phyloP scores from a whole-genome alignment of 2,113 vertebrate species.

The Loxodonta africana region DNA sequence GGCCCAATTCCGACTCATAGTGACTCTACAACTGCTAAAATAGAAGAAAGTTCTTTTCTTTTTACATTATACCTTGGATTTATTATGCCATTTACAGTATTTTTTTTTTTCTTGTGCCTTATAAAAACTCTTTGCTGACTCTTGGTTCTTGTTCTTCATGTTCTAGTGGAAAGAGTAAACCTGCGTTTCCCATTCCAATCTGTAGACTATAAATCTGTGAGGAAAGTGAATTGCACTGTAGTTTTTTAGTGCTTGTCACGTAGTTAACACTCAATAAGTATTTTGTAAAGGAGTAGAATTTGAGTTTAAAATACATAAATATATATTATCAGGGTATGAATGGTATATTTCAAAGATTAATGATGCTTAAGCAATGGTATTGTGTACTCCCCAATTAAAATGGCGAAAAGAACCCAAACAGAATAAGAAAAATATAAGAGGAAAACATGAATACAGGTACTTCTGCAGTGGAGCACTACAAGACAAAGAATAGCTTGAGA shows the following conservation, averaged over 20 bases:
- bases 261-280: neutral
- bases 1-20: no score
- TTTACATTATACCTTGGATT: neutral
- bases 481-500: neutral
- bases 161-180: neutral
- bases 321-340: neutral
- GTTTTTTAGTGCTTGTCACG: neutral
- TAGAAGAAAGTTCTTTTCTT: neutral
- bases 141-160: constrained; percentile 1
- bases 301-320: constrained; percentile 50
- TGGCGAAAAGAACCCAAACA: neutral
- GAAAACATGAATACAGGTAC: neutral
- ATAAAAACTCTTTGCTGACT: constrained; percentile 21
- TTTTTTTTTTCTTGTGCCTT: constrained; percentile 28
- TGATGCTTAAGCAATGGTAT: neutral
- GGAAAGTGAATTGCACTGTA: neutral
- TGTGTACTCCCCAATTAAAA: neutral
- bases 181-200: neutral
- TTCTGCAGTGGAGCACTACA: neutral
- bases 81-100: constrained; percentile 31
- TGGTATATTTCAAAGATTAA: constrained; percentile 1
- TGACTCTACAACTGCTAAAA: neutral
- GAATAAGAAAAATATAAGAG: neutral
- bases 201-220: neutral
- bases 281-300: neutral